Base-by-base conservation (phyloP, 2,888 invertebrate genomes). In the Idaea dimidiata region DNA sequence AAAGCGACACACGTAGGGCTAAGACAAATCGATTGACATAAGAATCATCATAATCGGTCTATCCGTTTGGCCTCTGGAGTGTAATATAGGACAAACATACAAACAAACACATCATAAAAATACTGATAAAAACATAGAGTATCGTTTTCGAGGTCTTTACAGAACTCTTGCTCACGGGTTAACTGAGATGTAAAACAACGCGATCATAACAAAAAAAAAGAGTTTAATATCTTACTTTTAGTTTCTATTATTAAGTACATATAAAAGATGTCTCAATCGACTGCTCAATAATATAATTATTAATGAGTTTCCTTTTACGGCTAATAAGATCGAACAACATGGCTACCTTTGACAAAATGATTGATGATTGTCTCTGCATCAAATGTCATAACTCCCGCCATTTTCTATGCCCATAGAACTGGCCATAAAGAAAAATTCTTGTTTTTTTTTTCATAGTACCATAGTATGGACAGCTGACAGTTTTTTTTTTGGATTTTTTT, bases 241-340 rank as follows among this genome's bases (percentile, higher is more conserved):
- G 43, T 68, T 65, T 73, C 61, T 70, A 72, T 75, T 78, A 78
- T 78, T 76, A n/a, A n/a, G n/a, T n/a, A 78, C 77, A 79, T 79
- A 77, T 75, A 73, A 80, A 74, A 80, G 80, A 86, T 78, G 79
- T 81, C 82, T 84, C 78, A 77, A 74, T 79, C 70, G 76, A 43
- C 7, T 54, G 17, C 73, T 72, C 73, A 66, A 64, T 58, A 72
- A 82, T 87, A 87, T 88, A 84, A 81, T 74, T 3, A 24, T 24
- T 24, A 65, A 67, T 72, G 68, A 72, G 75, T 75, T 79, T 76
- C 87, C 86, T 79, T 86, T 72, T 87, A 85, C 75, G 86, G 87
- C 75, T 87, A 87, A 88, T 85, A 82, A 77, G 81, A 43, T 43
- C 78, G n/a, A n/a, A n/a, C 86, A 87, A 88, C 80, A 88, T 88